Evolutionary conservation across 2,113 vertebrate genomes (phyloP), one percentile per base, ranked within the genome.

Genomic region (Haliaeetus leucogaster): DNA sequence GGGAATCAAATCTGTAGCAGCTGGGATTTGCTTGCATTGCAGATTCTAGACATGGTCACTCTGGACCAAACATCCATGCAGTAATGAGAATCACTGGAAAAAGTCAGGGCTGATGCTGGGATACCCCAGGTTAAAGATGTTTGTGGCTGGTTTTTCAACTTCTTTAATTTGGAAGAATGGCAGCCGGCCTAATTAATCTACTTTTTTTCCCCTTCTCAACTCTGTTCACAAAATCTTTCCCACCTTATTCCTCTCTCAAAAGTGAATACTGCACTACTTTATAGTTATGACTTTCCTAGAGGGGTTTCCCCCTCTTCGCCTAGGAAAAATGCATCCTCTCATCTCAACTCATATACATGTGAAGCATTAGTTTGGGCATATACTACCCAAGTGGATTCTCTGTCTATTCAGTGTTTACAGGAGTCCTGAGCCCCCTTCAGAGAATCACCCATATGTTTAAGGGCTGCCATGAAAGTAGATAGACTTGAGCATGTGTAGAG

Each of bases 181-280:
- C 18, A 55, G 40, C 8, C n/a, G 36, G 30, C 36, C 21, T 68
- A 63, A 65, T 50, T 82, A 1, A 38, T 26, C 38, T 71, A 8
- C 20, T 22, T 56, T 18, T 18, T 61, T 9, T 1, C 2, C 3
- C 2, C 3, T 18, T 32, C 10, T 48, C n/a, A 74, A 18, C n/a
- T 55, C 13, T n/a, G 6, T 58, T 76, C 20, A 32, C 7, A 65
- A 79, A 62, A 17, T 36, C 7, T 74, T 79, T 26, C 7, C 21
- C 13, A 20, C 11, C 2, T 50, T 59, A 58, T 20, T 53, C 26
- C 14, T n/a, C 30, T 67, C 47, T 72, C 38, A 52, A 27, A 82
- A 56, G 18, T 8, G 4, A 66, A 36, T 63, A 6, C 13, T 72
- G 43, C 43, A 27, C 34, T 40, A 25, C 23, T 12, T 47, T 23